Percentiles rank a stretch among this genome's conserved stretches.
Conservation (phyloP, 2,113 vertebrate genomes). For the Saguinus imperator region DNA sequence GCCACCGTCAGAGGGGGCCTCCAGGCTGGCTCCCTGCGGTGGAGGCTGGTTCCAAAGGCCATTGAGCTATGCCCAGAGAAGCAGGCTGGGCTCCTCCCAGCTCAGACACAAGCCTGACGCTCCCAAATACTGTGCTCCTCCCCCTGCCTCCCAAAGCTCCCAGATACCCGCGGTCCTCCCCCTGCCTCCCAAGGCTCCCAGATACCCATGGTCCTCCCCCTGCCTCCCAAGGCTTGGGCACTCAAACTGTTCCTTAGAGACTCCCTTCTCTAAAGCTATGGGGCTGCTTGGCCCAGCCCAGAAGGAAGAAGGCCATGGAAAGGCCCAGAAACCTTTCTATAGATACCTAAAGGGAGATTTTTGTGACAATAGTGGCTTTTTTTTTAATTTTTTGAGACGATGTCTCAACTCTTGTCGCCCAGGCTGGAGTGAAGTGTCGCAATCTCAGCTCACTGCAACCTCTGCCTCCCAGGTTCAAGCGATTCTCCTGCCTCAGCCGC, state of each 20-base stretch:
- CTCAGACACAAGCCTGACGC: not conserved
- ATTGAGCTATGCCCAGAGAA: not conserved
- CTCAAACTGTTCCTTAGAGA: rapidly evolving
- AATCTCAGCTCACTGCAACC: too few relatives aligned
- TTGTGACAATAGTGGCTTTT: not conserved
- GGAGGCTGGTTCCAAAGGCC: not conserved
- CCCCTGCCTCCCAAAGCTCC: too few relatives aligned
- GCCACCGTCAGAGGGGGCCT: too few relatives aligned
- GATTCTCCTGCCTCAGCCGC: too few relatives aligned
- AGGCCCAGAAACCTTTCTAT: not conserved
- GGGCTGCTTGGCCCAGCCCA: not conserved
- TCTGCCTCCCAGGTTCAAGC: too few relatives aligned
- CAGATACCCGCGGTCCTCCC: too few relatives aligned
- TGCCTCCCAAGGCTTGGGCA: too few relatives aligned
- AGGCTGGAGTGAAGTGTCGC: too few relatives aligned
- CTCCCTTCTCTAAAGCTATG: not conserved
- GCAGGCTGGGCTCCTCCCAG: not conserved
- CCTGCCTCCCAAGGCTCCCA: not conserved
- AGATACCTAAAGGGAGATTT: not conserved
- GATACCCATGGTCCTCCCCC: not conserved
- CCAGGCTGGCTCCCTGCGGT: not conserved
- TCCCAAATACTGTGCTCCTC: too few relatives aligned
- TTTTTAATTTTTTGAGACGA: too few relatives aligned
- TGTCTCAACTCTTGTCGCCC: too few relatives aligned
- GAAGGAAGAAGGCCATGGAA: rapidly evolving